Percentiles rank a stretch among this genome's conserved stretches.
Conservation (phyloP, 2,888 invertebrate genomes). For the Clunio marinus region DNA sequence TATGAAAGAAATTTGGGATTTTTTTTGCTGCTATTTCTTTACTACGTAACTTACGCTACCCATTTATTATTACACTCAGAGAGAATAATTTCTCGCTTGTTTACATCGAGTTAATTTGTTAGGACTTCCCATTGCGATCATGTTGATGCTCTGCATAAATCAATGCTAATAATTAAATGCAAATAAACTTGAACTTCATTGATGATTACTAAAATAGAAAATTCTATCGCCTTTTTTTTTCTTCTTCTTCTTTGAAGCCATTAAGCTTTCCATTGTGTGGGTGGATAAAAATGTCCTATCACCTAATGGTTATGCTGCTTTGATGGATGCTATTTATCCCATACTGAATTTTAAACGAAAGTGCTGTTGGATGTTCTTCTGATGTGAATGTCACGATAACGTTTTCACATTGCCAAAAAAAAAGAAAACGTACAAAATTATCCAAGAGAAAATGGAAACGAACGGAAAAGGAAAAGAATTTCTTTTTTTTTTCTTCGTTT, state of each 20-base stretch:
- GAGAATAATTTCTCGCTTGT: not conserved
- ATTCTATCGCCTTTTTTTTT: too few relatives aligned
- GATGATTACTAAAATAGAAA: too few relatives aligned
- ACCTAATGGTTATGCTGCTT: not conserved
- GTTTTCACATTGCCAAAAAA: slow-evolving; percentile 3
- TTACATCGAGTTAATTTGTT: slow-evolving; percentile 6
- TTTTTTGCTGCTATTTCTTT: not conserved
- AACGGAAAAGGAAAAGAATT: not conserved
- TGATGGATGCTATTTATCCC: not conserved
- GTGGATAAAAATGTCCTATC: not conserved
- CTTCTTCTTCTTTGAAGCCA: slow-evolving; percentile 2
- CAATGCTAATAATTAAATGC: not conserved
- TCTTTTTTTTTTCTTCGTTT: not conserved
- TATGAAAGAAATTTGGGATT: not conserved
- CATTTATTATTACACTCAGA: not conserved
- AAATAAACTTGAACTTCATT: too few relatives aligned
- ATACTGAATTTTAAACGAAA: not conserved
- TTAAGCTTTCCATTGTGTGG: not conserved
- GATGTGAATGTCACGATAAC: too few relatives aligned
- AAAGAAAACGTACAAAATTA: too few relatives aligned
- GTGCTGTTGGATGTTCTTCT: not conserved
- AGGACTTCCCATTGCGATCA: not conserved
- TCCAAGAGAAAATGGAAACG: too few relatives aligned
- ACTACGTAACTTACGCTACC: too few relatives aligned
- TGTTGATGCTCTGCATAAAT: not conserved